phyloP scores from a whole-genome alignment of 2,888 invertebrate genomes.

The Ennomos quercinarius region DNA sequence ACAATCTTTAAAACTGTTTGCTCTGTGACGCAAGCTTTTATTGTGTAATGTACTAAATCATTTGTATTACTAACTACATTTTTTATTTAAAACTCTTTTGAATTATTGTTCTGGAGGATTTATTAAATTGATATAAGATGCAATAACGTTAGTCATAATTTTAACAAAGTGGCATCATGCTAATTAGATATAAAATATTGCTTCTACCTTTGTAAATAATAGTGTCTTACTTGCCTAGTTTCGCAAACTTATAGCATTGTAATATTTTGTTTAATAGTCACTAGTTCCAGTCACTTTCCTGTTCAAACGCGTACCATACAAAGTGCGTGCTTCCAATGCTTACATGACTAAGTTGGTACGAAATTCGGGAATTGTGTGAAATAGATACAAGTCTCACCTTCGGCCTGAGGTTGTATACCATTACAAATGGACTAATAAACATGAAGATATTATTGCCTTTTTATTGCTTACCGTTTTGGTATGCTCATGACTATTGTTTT shows the following conservation, averaged over 20 bases:
- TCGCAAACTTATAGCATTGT: too few relatives aligned
- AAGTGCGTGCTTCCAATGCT: conserved; percentile 66
- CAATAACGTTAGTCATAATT: conserved; percentile 25
- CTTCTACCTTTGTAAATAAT: too few relatives aligned
- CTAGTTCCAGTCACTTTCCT: conserved; percentile 23
- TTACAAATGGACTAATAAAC: conserved; percentile 45
- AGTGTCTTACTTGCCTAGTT: too few relatives aligned
- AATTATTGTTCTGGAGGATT: conserved; percentile 33
- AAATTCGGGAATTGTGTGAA: conserved; percentile 62
- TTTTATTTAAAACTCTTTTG: conserved; percentile 32
- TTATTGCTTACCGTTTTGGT: conserved; percentile 40
- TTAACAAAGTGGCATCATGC: background rate
- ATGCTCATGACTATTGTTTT: conserved; percentile 27
- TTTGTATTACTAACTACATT: conserved; percentile 27
- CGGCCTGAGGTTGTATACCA: conserved; percentile 39
- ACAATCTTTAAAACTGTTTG: conserved; percentile 16
- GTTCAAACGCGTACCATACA: conserved; percentile 44
- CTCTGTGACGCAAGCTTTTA: conserved; percentile 24
- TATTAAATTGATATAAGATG: conserved; percentile 36
- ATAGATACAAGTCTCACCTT: conserved; percentile 59
- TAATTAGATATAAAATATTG: too few relatives aligned
- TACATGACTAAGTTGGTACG: conserved; percentile 55
- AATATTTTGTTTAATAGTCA: background rate
- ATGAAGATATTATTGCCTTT: conserved; percentile 43
- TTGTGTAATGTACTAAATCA: conserved; percentile 39